Conservation (phyloP, 2,888 invertebrate species). For the Pheosia gnoma region DNA sequence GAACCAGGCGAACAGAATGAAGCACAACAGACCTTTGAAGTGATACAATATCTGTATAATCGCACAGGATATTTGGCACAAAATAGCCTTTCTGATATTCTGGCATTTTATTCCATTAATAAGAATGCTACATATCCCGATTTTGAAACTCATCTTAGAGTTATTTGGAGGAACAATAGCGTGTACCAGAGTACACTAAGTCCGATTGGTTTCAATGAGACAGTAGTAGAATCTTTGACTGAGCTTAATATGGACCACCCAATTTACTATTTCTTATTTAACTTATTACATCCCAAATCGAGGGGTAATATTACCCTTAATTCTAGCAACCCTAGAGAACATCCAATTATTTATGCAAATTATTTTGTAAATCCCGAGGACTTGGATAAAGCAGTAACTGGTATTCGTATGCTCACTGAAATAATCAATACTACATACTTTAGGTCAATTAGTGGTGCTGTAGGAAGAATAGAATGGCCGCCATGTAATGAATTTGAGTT, state of each 20-base stretch:
- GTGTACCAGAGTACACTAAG: not conserved
- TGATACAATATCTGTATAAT: constrained; percentile 75
- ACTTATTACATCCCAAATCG: constrained; percentile 77
- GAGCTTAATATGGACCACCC: constrained; percentile 50
- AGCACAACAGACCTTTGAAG: constrained; percentile 51
- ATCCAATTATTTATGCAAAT: constrained; percentile 37
- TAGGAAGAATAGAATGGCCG: constrained; percentile 49
- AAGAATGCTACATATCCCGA: constrained; percentile 55
- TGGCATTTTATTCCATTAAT: constrained; percentile 50
- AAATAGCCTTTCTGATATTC: constrained; percentile 80
- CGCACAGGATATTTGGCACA: constrained; percentile 77
- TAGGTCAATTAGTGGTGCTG: constrained; percentile 22
- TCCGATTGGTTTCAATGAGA: constrained; percentile 40
- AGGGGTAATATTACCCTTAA: constrained; percentile 82
- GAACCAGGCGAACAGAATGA: constrained; percentile 46
- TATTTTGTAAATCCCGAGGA: constrained; percentile 85
- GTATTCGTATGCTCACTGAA: constrained; percentile 53
- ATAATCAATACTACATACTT: constrained; percentile 37
- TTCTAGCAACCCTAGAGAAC: constrained; percentile 81
- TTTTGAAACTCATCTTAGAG: constrained; percentile 51
- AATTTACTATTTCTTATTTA: constrained; percentile 58
- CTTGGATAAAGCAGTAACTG: constrained; percentile 53
- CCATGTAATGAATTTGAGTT: constrained; percentile 48
- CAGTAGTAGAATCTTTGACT: constrained; percentile 43
- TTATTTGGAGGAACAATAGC: constrained; percentile 55